Conservation (phyloP, 2,888 invertebrate species). For the Sepiola atlantica region DNA sequence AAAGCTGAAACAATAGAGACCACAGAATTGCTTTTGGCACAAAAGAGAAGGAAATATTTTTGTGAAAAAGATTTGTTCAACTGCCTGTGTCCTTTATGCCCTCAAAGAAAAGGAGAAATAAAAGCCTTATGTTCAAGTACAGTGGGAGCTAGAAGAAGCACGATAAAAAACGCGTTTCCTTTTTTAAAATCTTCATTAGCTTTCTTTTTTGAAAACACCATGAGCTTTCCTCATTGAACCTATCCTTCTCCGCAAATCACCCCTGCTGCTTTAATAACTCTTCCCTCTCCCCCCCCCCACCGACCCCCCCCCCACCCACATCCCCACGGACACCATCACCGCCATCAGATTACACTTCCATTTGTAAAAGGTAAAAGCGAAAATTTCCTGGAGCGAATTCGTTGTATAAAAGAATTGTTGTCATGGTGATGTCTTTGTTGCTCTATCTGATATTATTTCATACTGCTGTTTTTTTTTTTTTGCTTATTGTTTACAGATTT, state of each 20-base stretch:
- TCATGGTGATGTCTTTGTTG: background rate
- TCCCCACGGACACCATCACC: too few species aligned
- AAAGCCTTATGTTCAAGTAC: background rate
- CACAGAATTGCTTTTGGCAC: background rate
- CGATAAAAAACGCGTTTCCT: background rate
- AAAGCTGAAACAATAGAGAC: background rate
- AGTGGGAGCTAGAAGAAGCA: background rate
- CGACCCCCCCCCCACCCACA: background rate
- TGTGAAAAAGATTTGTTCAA: background rate
- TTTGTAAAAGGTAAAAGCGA: slow-evolving; percentile 6
- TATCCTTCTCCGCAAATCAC: background rate
- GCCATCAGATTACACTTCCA: background rate
- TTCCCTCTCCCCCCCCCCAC: background rate
- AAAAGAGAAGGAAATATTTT: background rate
- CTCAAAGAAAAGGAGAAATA: background rate
- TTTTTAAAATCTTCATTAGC: background rate
- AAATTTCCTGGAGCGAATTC: slow-evolving; percentile 20
- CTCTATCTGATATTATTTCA: background rate
- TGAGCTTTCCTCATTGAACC: too few species aligned
- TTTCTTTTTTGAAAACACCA: too few species aligned
- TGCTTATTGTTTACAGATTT: too few species aligned
- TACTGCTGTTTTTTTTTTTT: background rate
- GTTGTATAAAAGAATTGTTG: background rate
- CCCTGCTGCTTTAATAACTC: background rate
- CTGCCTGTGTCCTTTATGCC: slow-evolving; percentile 4